A percentile compares a stretch with the other conserved stretches of the same genome.
Conservation (phyloP, 2,888 invertebrate species). For the Argynnis bischoffii region DNA sequence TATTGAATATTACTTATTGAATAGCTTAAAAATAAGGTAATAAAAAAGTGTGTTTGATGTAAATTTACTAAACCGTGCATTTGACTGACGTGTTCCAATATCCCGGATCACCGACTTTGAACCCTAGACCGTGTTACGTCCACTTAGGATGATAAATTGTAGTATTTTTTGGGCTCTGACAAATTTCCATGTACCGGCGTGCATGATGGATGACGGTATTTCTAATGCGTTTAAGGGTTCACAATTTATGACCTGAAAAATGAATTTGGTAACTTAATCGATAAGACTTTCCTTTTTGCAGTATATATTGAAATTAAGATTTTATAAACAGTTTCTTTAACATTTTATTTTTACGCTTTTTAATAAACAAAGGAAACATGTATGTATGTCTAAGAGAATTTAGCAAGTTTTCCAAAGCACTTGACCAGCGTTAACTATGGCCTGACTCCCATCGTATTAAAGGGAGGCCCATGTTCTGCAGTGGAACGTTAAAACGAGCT, state of each 20-base stretch:
- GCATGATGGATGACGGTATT: constrained; percentile 28
- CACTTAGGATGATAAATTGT: constrained; percentile 41
- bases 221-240: constrained; percentile 17
- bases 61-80: constrained; percentile 11
- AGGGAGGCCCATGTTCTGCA: too few species aligned
- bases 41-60: neutral
- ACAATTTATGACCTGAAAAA: constrained; percentile 24
- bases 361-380: too few species aligned
- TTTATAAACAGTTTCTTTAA: too few species aligned
- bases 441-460: too few species aligned
- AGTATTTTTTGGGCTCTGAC: constrained; percentile 42
- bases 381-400: too few species aligned
- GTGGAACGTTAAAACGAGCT: too few species aligned
- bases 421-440: too few species aligned
- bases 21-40: too few species aligned
- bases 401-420: too few species aligned
- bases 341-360: too few species aligned
- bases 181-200: constrained; percentile 35
- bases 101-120: constrained; percentile 28
- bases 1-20: too few species aligned
- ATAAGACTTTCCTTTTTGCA: neutral
- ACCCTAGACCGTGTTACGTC: constrained; percentile 29
- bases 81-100: constrained; percentile 33
- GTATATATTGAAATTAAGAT: too few species aligned
- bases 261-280: constrained; percentile 9